Evolutionary conservation across 2,113 vertebrate genomes (phyloP).

Genomic region (Ptilorrhoa leucosticta): DNA sequence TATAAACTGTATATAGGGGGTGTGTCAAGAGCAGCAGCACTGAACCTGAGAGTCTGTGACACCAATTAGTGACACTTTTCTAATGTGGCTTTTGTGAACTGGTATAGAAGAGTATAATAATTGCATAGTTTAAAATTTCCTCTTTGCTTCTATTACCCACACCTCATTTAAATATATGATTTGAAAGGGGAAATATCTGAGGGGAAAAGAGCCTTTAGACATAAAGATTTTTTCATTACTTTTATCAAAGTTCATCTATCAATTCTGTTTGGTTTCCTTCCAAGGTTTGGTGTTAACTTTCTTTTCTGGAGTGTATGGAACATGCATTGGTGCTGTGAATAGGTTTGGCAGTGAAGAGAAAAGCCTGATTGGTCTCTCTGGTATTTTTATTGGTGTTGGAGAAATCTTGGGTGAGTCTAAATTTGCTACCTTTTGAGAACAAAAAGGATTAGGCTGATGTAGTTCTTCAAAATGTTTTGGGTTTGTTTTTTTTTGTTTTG

Average conservation of each 20-base stretch:
- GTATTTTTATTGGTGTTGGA: slow-evolving; percentile 93
- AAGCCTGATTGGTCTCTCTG: slow-evolving; percentile 92
- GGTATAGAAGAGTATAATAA: neutral
- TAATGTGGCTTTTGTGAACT: neutral
- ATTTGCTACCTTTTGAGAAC: neutral
- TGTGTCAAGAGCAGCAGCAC: neutral
- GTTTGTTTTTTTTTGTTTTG: neutral
- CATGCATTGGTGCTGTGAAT: slow-evolving; percentile 90
- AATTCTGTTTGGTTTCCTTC: neutral
- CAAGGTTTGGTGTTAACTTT: slow-evolving; percentile 93
- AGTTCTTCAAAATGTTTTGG: neutral
- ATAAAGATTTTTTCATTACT: neutral
- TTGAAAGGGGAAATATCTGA: neutral
- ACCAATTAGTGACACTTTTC: neutral
- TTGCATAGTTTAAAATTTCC: neutral
- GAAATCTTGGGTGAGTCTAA: slow-evolving; percentile 89
- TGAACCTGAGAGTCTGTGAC: neutral
- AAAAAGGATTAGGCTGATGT: neutral
- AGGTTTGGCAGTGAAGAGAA: slow-evolving; percentile 88
- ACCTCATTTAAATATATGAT: neutral
- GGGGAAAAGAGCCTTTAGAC: neutral
- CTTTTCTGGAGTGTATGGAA: slow-evolving; percentile 95
- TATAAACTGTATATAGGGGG: rapidly evolving
- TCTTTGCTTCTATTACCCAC: neutral
- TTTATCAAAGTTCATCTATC: neutral